Conservation (phyloP, 2,113 vertebrate species). For the Cromileptes altivelis region DNA sequence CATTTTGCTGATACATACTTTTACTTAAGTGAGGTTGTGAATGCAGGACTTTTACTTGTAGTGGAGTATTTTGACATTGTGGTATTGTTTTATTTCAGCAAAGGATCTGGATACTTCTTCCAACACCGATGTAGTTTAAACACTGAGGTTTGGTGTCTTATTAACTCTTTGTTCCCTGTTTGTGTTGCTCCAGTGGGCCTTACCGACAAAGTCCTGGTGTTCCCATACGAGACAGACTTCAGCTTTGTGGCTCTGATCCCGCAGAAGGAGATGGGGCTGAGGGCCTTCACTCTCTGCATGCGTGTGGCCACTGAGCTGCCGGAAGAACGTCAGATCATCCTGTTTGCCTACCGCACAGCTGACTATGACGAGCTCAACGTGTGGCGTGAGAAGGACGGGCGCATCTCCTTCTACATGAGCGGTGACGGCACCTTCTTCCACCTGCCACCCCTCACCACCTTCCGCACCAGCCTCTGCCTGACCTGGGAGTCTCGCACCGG, state of each 20-base stretch:
- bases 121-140: background rate
- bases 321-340: slow-evolving; percentile 83
- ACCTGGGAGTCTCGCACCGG: slow-evolving; percentile 85
- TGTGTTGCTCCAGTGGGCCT: slow-evolving; percentile 75
- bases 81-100: too few relatives aligned
- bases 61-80: too few relatives aligned
- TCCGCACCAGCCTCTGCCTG: slow-evolving; percentile 86
- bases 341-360: slow-evolving; percentile 86
- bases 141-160: background rate
- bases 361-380: slow-evolving; percentile 86
- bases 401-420: slow-evolving; percentile 82
- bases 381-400: slow-evolving; percentile 84
- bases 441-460: slow-evolving; percentile 81
- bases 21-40: too few relatives aligned
- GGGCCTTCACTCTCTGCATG: slow-evolving; percentile 86
- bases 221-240: slow-evolving; percentile 86
- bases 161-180: background rate
- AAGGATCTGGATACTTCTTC: too few relatives aligned
- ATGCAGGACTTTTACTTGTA: too few relatives aligned
- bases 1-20: too few relatives aligned
- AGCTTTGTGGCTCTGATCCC: slow-evolving; percentile 84
- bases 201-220: slow-evolving; percentile 81
- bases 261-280: slow-evolving; percentile 79
- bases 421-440: slow-evolving; percentile 79
- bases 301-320: slow-evolving; percentile 83